Percentiles rank a stretch among this genome's conserved stretches.
phyloP scores from a whole-genome alignment of 1,140 invertebrate genomes.

The Drosophila chauvacae region DNA sequence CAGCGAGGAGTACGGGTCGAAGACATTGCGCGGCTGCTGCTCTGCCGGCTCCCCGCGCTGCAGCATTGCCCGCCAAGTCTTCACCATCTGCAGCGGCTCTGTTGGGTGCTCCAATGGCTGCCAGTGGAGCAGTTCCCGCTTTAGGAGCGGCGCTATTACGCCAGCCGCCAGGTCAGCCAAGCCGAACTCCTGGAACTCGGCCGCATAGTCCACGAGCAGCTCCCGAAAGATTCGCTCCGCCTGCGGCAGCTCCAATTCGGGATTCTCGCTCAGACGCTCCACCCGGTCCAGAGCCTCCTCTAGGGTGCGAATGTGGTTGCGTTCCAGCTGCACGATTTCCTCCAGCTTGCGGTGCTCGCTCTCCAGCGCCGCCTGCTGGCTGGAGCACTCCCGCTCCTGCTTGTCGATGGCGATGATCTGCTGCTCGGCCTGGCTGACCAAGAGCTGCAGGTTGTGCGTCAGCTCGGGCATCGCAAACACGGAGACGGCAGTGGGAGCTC shows the following conservation, averaged over 20 bases:
- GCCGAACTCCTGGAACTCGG: conserved; percentile 87
- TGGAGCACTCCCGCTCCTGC: conserved; percentile 90
- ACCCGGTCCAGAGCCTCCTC: conserved; percentile 90
- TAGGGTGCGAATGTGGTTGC: conserved; percentile 90
- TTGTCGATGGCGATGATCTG: conserved; percentile 96
- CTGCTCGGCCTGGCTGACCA: conserved; percentile 97
- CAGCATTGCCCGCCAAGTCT: conserved; percentile 90
- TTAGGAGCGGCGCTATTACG: conserved; percentile 88
- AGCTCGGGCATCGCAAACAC: conserved; percentile 93
- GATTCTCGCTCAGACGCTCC: conserved; percentile 87
- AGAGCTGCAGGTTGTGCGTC: conserved; percentile 95
- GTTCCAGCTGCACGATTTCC: conserved; percentile 90
- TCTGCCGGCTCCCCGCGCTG: conserved; percentile 56
- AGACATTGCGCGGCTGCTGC: conserved; percentile 85
- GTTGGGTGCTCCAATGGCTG: conserved; percentile 89
- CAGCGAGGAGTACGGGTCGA: conserved; percentile 92
- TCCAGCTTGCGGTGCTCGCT: conserved; percentile 91
- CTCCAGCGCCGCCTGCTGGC: conserved; percentile 91
- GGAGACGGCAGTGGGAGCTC: conserved; percentile 82
- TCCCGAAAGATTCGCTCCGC: conserved; percentile 90
- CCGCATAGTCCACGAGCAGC: conserved; percentile 87
- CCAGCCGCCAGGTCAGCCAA: conserved; percentile 88
- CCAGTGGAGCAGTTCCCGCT: conserved; percentile 89
- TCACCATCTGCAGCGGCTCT: conserved; percentile 88
- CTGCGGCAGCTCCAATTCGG: conserved; percentile 89